These are phyloP conservation scores for Acronicta aceris DNA, from an alignment of 2,888 invertebrate genomes.

Conservation along the genomic window DNA sequence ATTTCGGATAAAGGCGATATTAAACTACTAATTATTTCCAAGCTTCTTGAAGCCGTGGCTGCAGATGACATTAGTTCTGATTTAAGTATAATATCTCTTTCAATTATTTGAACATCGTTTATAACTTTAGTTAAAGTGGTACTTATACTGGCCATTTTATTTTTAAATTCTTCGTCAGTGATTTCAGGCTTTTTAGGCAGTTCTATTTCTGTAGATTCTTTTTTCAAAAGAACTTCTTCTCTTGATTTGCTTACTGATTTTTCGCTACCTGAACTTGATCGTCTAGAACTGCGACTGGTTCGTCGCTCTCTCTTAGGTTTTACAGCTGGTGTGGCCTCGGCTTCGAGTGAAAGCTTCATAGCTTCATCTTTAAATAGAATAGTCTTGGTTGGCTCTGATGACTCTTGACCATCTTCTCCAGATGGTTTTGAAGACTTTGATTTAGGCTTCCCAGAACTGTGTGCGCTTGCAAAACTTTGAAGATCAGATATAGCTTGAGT, in stretches of 20 bases:
- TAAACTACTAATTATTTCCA: slow-evolving; percentile 91
- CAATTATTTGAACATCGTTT: slow-evolving; percentile 90
- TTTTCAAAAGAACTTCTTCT: slow-evolving; percentile 68
- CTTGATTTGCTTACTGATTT: slow-evolving; percentile 79
- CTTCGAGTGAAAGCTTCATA: slow-evolving; percentile 49
- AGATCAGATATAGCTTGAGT: slow-evolving; percentile 88
- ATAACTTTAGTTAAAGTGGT: slow-evolving; percentile 81
- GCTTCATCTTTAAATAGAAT: slow-evolving; percentile 74
- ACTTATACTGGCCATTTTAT: slow-evolving; percentile 66
- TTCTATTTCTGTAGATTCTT: slow-evolving; percentile 52
- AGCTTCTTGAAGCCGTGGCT: slow-evolving; percentile 91
- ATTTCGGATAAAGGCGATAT: slow-evolving; percentile 91
- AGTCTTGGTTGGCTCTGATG: slow-evolving; percentile 73
- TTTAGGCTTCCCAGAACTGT: slow-evolving; percentile 87
- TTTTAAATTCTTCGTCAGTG: slow-evolving; percentile 69
- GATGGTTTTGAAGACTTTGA: slow-evolving; percentile 75
- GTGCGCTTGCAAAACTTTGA: slow-evolving; percentile 91
- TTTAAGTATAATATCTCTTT: slow-evolving; percentile 91
- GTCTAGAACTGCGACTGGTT: slow-evolving; percentile 81
- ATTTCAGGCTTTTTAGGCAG: slow-evolving; percentile 51
- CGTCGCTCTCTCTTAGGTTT: slow-evolving; percentile 76
- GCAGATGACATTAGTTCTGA: slow-evolving; percentile 91
- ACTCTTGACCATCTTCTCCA: slow-evolving; percentile 73
- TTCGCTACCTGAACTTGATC: slow-evolving; percentile 84
- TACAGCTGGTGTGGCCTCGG: slow-evolving; percentile 50